phyloP scores from a whole-genome alignment of 2,113 vertebrate species.

The Phylloscopus whistleri region DNA sequence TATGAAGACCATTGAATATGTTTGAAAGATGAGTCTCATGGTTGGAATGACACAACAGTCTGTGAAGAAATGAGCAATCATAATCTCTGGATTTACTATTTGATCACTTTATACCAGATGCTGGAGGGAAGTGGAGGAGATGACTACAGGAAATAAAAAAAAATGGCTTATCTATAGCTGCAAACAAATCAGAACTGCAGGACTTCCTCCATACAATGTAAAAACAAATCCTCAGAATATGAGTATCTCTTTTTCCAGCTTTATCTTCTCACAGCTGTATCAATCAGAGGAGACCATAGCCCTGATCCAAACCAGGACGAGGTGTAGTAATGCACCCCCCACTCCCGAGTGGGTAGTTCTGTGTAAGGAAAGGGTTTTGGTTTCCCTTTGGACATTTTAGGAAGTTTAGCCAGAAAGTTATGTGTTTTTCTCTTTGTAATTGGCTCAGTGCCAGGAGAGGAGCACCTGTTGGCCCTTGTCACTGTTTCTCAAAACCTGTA shows the following conservation, averaged over 20 bases:
- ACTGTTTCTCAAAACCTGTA: too few relatives aligned
- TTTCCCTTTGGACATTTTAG: too few relatives aligned
- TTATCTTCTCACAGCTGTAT: not conserved
- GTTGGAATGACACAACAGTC: not conserved
- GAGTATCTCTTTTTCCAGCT: not conserved
- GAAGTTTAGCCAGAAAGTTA: too few relatives aligned
- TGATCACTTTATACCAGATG: conserved; percentile 9
- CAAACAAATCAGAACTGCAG: not conserved
- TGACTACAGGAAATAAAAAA: conserved; percentile 61
- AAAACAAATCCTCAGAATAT: not conserved
- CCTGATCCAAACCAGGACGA: not conserved
- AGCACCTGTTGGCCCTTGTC: too few relatives aligned
- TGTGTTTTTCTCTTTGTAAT: too few relatives aligned
- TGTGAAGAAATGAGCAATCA: not conserved
- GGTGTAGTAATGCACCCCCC: too few relatives aligned
- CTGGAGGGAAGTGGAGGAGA: conserved; percentile 39
- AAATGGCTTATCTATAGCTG: not conserved
- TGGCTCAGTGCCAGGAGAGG: too few relatives aligned
- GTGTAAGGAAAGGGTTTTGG: too few relatives aligned
- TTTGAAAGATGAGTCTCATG: conserved; percentile 31
- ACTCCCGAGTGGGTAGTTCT: too few relatives aligned
- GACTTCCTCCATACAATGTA: not conserved
- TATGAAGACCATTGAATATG: not conserved
- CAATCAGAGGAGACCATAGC: not conserved
- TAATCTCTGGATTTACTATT: not conserved